phyloP scores from a whole-genome alignment of 2,113 vertebrate species.

The Nestor notabilis region DNA sequence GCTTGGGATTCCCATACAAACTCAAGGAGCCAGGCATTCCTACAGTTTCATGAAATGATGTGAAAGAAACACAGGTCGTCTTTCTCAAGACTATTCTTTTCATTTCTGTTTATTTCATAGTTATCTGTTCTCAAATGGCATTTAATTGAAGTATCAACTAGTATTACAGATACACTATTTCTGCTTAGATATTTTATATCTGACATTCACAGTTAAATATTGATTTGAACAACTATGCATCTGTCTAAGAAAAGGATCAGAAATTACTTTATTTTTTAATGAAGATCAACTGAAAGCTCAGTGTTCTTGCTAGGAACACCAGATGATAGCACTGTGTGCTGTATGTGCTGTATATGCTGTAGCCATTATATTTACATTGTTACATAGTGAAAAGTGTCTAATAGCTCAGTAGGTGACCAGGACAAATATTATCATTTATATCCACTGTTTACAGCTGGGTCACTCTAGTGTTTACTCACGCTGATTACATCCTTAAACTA shows the following conservation, averaged over 20 bases:
- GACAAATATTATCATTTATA: constrained; percentile 68
- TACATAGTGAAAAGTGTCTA: constrained; percentile 31
- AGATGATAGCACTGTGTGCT: not conserved
- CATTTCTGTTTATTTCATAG: not conserved
- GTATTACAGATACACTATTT: not conserved
- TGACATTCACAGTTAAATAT: not conserved
- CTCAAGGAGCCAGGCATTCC: not conserved
- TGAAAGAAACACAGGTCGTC: not conserved
- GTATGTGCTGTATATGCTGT: not conserved
- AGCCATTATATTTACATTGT: constrained; percentile 37
- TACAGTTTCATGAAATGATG: not conserved
- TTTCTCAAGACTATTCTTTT: not conserved
- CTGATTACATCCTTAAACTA: constrained; percentile 71
- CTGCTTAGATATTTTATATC: not conserved
- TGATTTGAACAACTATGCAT: not conserved
- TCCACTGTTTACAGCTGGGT: constrained; percentile 59
- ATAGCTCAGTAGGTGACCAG: constrained; percentile 57
- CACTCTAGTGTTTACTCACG: constrained; percentile 56
- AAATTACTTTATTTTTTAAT: not conserved
- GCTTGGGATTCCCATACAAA: not conserved
- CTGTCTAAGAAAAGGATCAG: not conserved
- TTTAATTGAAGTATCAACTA: not conserved
- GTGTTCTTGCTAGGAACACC: not conserved
- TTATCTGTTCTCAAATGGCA: not conserved
- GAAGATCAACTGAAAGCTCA: not conserved